A percentile compares a stretch with the other conserved stretches of the same genome.
Evolutionary conservation across 2,797 vertebrate species (phyloP).

Genomic region (Synanceia verrucosa): DNA sequence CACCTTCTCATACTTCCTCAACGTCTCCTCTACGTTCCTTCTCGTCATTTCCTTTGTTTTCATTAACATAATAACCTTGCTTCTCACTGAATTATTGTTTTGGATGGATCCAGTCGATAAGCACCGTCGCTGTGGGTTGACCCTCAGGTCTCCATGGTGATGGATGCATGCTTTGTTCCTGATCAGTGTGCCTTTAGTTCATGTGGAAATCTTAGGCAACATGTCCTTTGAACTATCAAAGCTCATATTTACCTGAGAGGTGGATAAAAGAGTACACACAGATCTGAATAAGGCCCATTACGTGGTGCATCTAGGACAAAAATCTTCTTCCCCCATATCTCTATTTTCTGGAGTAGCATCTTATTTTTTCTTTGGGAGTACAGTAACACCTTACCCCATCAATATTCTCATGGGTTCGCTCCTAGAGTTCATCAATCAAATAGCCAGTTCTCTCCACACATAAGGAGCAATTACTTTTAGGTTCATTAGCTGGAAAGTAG

Average conservation of each 20-base stretch:
- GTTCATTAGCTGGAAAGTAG: not conserved
- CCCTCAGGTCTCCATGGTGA: conserved; percentile 10
- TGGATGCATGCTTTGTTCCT: conserved; percentile 14
- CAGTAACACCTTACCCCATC: not conserved
- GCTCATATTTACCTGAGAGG: conserved; percentile 15
- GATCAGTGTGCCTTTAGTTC: conserved; percentile 5
- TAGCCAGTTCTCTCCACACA: not conserved
- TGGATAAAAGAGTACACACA: conserved; percentile 2
- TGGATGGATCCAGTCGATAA: conserved; percentile 8
- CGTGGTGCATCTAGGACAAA: not conserved
- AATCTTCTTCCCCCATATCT: not conserved
- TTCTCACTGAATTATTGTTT: not conserved
- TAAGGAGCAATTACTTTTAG: not conserved
- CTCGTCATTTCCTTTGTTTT: no score
- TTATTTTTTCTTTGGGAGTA: not conserved
- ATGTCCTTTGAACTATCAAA: conserved; percentile 24
- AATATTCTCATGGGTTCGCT: not conserved
- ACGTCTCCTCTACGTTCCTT: not conserved
- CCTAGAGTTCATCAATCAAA: not conserved
- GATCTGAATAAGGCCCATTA: conserved; percentile 13
- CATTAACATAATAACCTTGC: no score
- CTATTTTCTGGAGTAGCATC: not conserved
- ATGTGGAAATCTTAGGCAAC: conserved; percentile 8
- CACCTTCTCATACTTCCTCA: not conserved
- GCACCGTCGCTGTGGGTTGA: not conserved